Percentiles rank a stretch among this genome's conserved stretches.
These are phyloP conservation scores for Cassiopea xamachana DNA, from an alignment of 30 jellyfish, hydroid and myxozoan genomes.

Conservation along the genomic window DNA sequence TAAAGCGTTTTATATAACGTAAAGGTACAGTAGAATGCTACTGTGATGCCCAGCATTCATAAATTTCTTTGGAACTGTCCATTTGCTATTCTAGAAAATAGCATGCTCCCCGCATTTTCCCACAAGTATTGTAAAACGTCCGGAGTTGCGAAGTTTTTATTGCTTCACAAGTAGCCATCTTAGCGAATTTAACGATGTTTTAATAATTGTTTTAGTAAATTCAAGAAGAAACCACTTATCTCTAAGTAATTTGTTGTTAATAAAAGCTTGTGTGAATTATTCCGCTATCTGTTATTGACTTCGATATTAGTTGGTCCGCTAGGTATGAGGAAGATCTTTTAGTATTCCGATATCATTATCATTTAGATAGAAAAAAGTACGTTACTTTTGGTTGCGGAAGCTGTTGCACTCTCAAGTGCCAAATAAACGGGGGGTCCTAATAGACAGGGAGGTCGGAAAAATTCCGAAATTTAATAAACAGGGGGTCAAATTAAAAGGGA, in stretches of 20 bases:
- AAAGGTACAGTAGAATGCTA: neutral
- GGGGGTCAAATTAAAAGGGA: too few species aligned
- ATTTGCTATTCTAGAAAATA: neutral
- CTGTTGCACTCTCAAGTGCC: too few species aligned
- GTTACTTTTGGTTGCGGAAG: too few species aligned
- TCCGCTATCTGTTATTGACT: neutral
- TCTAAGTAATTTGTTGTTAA: neutral
- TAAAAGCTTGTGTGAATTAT: neutral
- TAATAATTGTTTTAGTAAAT: slow-evolving; percentile 2
- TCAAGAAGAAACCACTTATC: neutral
- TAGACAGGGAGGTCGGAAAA: too few species aligned
- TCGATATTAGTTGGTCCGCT: neutral
- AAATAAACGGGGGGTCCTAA: too few species aligned
- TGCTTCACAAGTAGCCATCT: neutral
- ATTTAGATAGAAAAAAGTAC: too few species aligned
- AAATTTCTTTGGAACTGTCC: too few species aligned
- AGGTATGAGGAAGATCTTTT: neutral
- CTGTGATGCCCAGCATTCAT: neutral
- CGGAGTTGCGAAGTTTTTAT: neutral
- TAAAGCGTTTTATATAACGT: too few species aligned
- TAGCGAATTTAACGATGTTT: neutral
- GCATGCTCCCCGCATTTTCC: neutral
- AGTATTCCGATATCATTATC: neutral
- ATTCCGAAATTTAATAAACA: too few species aligned
- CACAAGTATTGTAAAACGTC: neutral